These are phyloP conservation scores for Ganaspis brasiliensis DNA, from an alignment of 2,888 invertebrate genomes.

Conservation along the genomic window DNA sequence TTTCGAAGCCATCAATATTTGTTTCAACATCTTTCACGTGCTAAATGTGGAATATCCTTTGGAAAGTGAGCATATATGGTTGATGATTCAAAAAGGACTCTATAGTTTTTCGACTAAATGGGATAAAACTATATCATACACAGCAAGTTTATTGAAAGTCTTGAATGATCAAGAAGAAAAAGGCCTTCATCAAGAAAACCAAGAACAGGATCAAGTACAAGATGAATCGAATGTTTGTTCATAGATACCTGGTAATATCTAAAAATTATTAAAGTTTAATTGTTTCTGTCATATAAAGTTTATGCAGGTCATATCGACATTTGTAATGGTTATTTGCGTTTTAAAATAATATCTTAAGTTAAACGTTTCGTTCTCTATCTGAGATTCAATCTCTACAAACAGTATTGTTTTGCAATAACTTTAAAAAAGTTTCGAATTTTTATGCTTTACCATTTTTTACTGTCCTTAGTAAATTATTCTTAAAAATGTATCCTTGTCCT, in stretches of 20 bases:
- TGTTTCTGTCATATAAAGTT: too few species aligned
- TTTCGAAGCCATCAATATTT: conserved; percentile 50
- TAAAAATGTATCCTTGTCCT: not conserved
- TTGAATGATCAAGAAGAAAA: not conserved
- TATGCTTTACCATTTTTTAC: not conserved
- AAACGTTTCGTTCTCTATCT: not conserved
- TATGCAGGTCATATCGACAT: not conserved
- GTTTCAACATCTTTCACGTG: conserved; percentile 58
- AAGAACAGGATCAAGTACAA: not conserved
- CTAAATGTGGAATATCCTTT: conserved; percentile 51
- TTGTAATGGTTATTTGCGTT: too few species aligned
- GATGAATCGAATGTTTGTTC: not conserved
- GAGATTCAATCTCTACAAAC: not conserved
- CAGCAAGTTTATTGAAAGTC: not conserved
- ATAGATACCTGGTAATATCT: not conserved
- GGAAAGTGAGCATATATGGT: not conserved
- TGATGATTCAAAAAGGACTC: not conserved
- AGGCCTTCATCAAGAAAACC: not conserved
- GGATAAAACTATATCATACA: not conserved
- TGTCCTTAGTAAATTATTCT: not conserved
- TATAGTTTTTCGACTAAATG: not conserved
- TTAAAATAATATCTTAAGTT: not conserved
- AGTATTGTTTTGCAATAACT: not conserved
- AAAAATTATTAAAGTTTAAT: not conserved
- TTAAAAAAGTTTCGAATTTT: not conserved